Base-by-base conservation (phyloP, 2,113 vertebrate genomes). In the Perccottus glenii region DNA sequence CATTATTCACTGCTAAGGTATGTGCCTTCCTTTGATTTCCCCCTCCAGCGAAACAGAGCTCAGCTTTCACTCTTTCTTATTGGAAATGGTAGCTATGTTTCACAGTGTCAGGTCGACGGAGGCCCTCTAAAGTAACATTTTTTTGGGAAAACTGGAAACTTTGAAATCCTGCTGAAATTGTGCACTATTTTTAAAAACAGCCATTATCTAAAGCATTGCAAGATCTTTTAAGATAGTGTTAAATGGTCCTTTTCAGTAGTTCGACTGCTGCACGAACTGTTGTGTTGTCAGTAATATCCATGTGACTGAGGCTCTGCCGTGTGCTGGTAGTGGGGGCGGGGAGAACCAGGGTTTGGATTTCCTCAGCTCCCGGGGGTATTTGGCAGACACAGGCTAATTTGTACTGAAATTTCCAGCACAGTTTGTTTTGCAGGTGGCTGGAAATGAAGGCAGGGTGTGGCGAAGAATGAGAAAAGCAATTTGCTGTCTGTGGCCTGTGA, bases 391-490 rank as follows among this genome's bases (percentile, higher is more conserved):
- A 81, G 84, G 83, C 87, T 90, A 91, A 92, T 93, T 93, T 92
- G 91, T 92, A 89, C 87, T 90, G 88, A 92, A 91, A 91, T 92
- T 91, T 92, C 87, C 88, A 92, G 85, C 77, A 73, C 89, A 87
- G 89, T 90, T 89, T 86, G 84, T 92, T 91, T 89, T 91, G 91
- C 91, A 92, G 91, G 92, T 92, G 92, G 87, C 90, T 88, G 86
- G 84, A 85, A 85, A 78, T 15, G 85, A 80, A 81, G 70, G 83
- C 81, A 89, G 91, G 90, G 91, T 45, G 88, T 90, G 89, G 89
- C 64, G 73, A 78, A 87, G 87, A 92, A 89, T 76, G 78, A 90
- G 86, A 91, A 88, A 90, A 88, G 90, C 89, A 87, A 92, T 91
- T 91, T 92, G 89, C 84, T 90, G 83, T 85, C 87, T 89, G 86